These are phyloP conservation scores for Porites divaricata DNA, from an alignment of 92 coral and sea anemone species.

Conservation along the genomic window DNA sequence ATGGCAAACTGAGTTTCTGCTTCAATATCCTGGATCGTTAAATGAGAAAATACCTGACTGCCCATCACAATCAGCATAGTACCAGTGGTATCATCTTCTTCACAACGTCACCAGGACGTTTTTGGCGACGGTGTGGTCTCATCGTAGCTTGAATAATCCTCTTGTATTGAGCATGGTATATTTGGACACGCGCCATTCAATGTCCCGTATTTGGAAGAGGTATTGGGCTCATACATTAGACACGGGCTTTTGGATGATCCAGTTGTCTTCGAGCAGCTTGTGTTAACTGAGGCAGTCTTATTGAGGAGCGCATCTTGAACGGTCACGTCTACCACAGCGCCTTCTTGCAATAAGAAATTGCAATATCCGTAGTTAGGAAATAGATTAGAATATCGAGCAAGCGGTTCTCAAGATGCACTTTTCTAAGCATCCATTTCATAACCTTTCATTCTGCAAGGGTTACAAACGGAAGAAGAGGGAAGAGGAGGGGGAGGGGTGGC, in stretches of 20 bases:
- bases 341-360: background rate
- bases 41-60: background rate
- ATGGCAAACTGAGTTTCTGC: too few species aligned
- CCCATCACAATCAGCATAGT: background rate
- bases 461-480: too few species aligned
- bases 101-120: slow-evolving; percentile 19
- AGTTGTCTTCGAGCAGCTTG: background rate
- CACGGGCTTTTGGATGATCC: slow-evolving; percentile 4
- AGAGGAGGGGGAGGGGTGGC: too few species aligned
- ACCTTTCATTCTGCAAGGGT: too few species aligned
- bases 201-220: slow-evolving; percentile 30
- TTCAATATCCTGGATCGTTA: too few species aligned
- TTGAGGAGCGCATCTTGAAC: slow-evolving; percentile 22
- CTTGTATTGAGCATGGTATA: slow-evolving; percentile 34
- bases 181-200: background rate
- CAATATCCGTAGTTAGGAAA: too few species aligned
- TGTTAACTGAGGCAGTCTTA: background rate
- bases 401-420: too few species aligned
- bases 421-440: too few species aligned
- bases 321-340: slow-evolving; percentile 10
- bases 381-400: too few species aligned
- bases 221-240: slow-evolving; percentile 1
- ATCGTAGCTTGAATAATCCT: background rate
- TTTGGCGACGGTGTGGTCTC: background rate
- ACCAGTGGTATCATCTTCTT: background rate